These are phyloP conservation scores for Phalangium opilio DNA, from an alignment of 2,888 invertebrate genomes.

Conservation along the genomic window DNA sequence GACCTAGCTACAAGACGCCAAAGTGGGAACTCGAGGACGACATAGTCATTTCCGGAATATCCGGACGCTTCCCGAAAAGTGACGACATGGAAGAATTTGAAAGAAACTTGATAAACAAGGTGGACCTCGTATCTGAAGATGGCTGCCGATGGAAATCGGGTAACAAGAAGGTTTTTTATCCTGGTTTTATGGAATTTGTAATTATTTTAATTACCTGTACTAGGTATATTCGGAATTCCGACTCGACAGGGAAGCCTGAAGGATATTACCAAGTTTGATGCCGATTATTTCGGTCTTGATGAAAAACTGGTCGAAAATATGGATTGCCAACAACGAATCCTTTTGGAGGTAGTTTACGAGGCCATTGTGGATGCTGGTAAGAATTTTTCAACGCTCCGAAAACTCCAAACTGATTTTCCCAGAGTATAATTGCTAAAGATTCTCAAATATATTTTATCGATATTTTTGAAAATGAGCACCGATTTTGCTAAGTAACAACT, in stretches of 20 bases:
- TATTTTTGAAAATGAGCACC: background rate
- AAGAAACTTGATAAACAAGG: conserved; percentile 7
- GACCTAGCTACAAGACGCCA: no score
- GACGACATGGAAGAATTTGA: conserved; percentile 82
- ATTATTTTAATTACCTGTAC: background rate
- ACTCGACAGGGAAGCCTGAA: conserved; percentile 48
- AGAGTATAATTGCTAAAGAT: no score
- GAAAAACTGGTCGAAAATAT: conserved; percentile 75
- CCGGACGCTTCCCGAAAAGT: conserved; percentile 79
- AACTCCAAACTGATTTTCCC: no score
- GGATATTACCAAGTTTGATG: conserved; percentile 60
- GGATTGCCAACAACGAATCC: conserved; percentile 76
- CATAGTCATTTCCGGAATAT: conserved; percentile 62
- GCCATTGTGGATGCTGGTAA: conserved; percentile 70
- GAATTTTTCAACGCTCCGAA: no score
- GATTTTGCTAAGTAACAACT: background rate
- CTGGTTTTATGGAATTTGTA: no score
- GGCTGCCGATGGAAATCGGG: conserved; percentile 72
- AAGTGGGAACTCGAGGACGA: conserved; percentile 41
- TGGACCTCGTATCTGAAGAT: conserved; percentile 67
- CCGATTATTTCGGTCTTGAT: conserved; percentile 74
- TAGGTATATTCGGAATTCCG: conserved; percentile 60
- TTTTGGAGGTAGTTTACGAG: conserved; percentile 79
- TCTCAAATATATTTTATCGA: background rate
- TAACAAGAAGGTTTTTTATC: conserved; percentile 24